Evolutionary conservation across 2,797 vertebrate genomes (phyloP).

Genomic region (Bovichtus variegatus): DNA sequence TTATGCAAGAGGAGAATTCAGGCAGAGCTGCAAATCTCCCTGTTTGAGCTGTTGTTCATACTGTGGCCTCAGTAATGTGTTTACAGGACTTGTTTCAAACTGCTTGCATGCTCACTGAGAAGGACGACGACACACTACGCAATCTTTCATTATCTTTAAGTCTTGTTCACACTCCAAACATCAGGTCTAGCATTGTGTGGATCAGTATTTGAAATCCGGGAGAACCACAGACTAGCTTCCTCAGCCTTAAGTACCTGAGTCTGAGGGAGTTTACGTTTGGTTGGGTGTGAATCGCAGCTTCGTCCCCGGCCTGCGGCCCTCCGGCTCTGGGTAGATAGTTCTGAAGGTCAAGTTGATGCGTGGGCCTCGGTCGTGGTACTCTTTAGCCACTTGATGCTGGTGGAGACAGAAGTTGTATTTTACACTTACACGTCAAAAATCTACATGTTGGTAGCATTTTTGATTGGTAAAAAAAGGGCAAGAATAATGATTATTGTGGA

Average conservation of each 20-base stretch:
- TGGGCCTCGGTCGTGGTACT: slow-evolving; percentile 93
- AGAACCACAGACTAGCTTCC: neutral
- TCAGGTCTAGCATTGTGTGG: neutral
- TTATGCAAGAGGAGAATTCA: neutral
- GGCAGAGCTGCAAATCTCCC: neutral
- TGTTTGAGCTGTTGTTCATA: neutral
- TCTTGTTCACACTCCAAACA: neutral
- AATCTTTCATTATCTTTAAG: neutral
- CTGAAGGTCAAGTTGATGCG: slow-evolving; percentile 97
- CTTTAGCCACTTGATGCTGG: slow-evolving; percentile 96
- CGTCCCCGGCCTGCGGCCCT: slow-evolving; percentile 57
- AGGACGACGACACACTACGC: no score
- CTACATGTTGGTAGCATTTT: fast-evolving
- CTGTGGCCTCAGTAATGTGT: neutral
- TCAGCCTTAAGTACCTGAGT: neutral
- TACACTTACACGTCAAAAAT: neutral
- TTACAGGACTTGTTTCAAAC: slow-evolving; percentile 6
- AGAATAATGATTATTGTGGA: no score
- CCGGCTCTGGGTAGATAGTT: slow-evolving; percentile 86
- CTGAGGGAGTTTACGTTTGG: slow-evolving; percentile 8
- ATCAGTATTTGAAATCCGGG: neutral
- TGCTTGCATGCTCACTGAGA: neutral
- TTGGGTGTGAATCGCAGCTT: slow-evolving; percentile 53
- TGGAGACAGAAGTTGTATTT: slow-evolving; percentile 10
- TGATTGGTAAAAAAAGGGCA: no score